Conservation (phyloP, 1,140 invertebrate genomes). For the Eumaeus atala region DNA sequence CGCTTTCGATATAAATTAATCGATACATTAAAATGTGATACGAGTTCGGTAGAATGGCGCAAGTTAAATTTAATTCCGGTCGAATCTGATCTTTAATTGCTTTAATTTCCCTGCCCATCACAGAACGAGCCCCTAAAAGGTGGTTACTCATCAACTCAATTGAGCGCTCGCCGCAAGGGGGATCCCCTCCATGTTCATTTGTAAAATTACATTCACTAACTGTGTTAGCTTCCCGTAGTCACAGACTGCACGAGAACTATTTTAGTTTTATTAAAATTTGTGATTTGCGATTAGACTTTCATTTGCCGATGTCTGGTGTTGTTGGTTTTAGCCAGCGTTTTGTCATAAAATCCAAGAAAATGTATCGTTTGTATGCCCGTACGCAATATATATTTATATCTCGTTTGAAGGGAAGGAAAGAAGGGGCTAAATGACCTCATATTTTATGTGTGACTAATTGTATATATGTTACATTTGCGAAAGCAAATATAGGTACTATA, state of each 20-base stretch:
- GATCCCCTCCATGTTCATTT: slow-evolving; percentile 34
- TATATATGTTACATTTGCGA: too few relatives aligned
- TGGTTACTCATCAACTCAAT: slow-evolving; percentile 33
- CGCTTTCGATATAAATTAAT: too few relatives aligned
- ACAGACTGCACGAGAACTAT: neutral
- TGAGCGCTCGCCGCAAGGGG: slow-evolving; percentile 24
- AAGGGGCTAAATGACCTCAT: too few relatives aligned
- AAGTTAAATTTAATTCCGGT: neutral
- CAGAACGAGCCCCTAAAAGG: slow-evolving; percentile 16
- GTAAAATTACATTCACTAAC: slow-evolving; percentile 37
- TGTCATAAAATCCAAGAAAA: too few relatives aligned
- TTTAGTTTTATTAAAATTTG: neutral
- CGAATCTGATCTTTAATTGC: slow-evolving; percentile 5
- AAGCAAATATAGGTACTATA: too few relatives aligned
- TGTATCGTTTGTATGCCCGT: too few relatives aligned
- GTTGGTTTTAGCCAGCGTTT: too few relatives aligned
- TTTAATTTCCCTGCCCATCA: neutral
- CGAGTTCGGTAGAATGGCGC: too few relatives aligned
- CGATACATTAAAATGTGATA: too few relatives aligned
- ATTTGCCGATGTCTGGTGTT: neutral
- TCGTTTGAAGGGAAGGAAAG: too few relatives aligned
- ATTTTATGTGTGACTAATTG: too few relatives aligned
- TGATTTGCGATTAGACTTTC: neutral
- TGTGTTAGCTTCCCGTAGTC: slow-evolving; percentile 28
- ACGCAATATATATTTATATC: too few relatives aligned